Evolutionary conservation across 2,888 invertebrate species (phyloP).

Genomic region (Oxyteleia sp.): DNA sequence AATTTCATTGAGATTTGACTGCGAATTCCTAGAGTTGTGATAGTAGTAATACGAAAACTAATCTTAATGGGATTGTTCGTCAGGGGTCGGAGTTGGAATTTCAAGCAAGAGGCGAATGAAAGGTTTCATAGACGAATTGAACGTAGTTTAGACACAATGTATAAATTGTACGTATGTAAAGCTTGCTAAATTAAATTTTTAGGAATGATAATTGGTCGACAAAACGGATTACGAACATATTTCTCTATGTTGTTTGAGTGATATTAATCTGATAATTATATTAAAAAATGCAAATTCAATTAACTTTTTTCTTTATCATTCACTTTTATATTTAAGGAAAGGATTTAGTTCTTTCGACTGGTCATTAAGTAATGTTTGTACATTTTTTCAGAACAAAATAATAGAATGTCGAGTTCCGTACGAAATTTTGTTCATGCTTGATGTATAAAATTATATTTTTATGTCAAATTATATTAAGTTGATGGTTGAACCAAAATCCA

Average conservation of each 20-base stretch:
- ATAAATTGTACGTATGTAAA: conserved; percentile 55
- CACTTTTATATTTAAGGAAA: conserved; percentile 51
- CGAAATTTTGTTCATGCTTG: too few relatives aligned
- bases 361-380: too few relatives aligned
- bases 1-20: conserved; percentile 33
- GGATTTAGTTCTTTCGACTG: too few relatives aligned
- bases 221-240: conserved; percentile 4
- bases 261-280: conserved; percentile 40
- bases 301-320: conserved; percentile 2
- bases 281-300: conserved; percentile 18
- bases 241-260: conserved; percentile 30
- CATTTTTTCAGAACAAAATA: too few relatives aligned
- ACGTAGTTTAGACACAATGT: conserved; percentile 31
- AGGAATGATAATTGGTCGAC: conserved; percentile 2
- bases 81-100: conserved; percentile 1
- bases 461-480: too few relatives aligned
- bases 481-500: too few relatives aligned
- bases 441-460: too few relatives aligned
- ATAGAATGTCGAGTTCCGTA: too few relatives aligned
- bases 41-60: conserved; percentile 34
- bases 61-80: conserved; percentile 24
- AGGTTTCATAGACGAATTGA: conserved; percentile 13
- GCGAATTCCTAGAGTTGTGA: conserved; percentile 23
- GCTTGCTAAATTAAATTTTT: conserved; percentile 19
- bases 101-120: conserved; percentile 4